phyloP scores from a whole-genome alignment of 2,888 invertebrate species.

The Callimorpha dominula region DNA sequence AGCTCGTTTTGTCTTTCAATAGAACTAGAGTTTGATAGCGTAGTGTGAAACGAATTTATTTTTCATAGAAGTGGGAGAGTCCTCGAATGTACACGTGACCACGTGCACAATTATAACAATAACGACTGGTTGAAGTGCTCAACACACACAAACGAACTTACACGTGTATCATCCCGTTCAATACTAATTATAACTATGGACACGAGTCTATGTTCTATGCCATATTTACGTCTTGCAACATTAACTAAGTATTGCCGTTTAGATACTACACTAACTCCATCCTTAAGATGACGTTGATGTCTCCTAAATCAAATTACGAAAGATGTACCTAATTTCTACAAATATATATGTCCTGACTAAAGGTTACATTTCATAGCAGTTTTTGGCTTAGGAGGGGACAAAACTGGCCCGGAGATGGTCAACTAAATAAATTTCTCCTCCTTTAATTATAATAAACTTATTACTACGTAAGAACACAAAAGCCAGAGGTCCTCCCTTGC shows the following conservation, averaged over 20 bases:
- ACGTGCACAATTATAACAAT: slow-evolving; percentile 64
- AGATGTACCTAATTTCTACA: too few species aligned
- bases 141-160: slow-evolving; percentile 33
- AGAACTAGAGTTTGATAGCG: slow-evolving; percentile 20
- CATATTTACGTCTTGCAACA: slow-evolving; percentile 16
- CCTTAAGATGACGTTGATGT: slow-evolving; percentile 26
- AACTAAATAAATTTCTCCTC: too few species aligned
- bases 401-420: too few species aligned
- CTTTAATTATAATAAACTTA: too few species aligned
- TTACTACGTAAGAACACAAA: too few species aligned
- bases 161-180: slow-evolving; percentile 43
- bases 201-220: slow-evolving; percentile 13
- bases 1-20: slow-evolving; percentile 29
- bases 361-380: too few species aligned
- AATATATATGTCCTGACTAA: too few species aligned
- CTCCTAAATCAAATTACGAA: too few species aligned
- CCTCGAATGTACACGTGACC: slow-evolving; percentile 70
- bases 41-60: slow-evolving; percentile 25
- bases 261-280: slow-evolving; percentile 4
- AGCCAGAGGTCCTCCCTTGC: too few species aligned
- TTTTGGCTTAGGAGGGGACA: too few species aligned
- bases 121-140: slow-evolving; percentile 42
- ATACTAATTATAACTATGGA: slow-evolving; percentile 39
- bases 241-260: background rate
- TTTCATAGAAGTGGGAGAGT: slow-evolving; percentile 47